A percentile compares a stretch with the other conserved stretches of the same genome.
phyloP scores from a whole-genome alignment of 2,888 invertebrate genomes.

The Agrochola macilenta region DNA sequence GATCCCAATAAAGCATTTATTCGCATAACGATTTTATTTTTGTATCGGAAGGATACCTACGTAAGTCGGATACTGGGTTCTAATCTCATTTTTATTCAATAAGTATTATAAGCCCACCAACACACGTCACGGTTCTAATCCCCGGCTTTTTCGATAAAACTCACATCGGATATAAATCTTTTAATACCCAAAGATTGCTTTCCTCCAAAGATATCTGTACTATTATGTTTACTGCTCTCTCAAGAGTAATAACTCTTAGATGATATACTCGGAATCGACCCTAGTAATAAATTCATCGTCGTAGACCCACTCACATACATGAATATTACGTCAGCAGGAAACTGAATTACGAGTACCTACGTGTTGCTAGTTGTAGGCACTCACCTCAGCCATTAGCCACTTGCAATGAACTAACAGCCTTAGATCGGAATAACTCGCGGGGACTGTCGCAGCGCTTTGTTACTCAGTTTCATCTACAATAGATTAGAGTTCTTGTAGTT shows the following conservation, averaged over 20 bases:
- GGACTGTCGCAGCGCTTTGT: constrained; percentile 53
- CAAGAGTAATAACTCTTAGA: constrained; percentile 58
- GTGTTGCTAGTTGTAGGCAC: constrained; percentile 39
- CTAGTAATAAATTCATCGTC: constrained; percentile 61
- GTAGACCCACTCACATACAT: constrained; percentile 46
- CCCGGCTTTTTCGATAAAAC: constrained; percentile 52
- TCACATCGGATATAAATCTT: constrained; percentile 54
- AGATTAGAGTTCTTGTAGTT: constrained; percentile 74
- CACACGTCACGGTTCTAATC: constrained; percentile 52
- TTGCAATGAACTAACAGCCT: constrained; percentile 63
- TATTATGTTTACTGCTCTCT: constrained; percentile 58
- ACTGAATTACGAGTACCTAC: constrained; percentile 56
- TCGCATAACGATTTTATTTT: constrained; percentile 18
- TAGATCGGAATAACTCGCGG: constrained; percentile 60
- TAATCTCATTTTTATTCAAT: constrained; percentile 46
- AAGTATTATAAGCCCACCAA: constrained; percentile 51
- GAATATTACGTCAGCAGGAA: constrained; percentile 61
- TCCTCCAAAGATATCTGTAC: constrained; percentile 46
- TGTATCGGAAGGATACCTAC: constrained; percentile 12
- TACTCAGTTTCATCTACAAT: constrained; percentile 65
- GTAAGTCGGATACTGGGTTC: constrained; percentile 10
- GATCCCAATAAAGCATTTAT: constrained; percentile 10
- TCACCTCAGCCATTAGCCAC: constrained; percentile 63
- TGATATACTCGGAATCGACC: constrained; percentile 49
- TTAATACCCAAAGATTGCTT: constrained; percentile 42